Base-by-base conservation (phyloP, 2,888 invertebrate species). In the Nomada hirtipes region DNA sequence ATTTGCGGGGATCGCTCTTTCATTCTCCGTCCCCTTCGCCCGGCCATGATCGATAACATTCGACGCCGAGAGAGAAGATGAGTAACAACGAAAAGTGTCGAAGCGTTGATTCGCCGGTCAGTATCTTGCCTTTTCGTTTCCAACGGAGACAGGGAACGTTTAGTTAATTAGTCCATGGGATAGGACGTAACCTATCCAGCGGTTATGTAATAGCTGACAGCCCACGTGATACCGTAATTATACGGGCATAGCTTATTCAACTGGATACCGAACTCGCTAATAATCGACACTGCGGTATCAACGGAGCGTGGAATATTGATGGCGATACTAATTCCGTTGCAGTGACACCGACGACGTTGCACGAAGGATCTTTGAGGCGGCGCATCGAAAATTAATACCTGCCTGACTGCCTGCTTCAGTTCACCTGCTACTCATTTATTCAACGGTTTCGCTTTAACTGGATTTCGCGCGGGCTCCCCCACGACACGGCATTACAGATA, bases 231-330 rank as follows among this genome's bases (percentile, higher is more conserved):
- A 86, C 82, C 80, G 84, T 87, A 89, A 90, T 91, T 88, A 84
- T 83, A 85, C 71, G 76, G 78, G 71, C 84, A 72, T 72, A 84
- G 87, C 86, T 88, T 90, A 91, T 90, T 89, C 89, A 86, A 90
- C 89, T 86, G 85, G 86, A 91, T 83, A 87, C 78, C 88, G 84
- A 89, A 89, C 86, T 90, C 88, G 88, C 85, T 90, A 89, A 90
- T 89, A 90, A 91, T 91, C 89, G 86, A 86, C 87, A 85, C 83
- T 84, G 86, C 83, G 82, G 85, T 79, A 87, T 89, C 90, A 90
- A 89, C 88, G 84, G 79, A 85, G 72, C 80, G 71, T 88, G 86
- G 85, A 89, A 86, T 88, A 90, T 89, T 85, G 87, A 89, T 88
- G 84, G 76, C 76, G 15, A 69, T 64, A 76, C 74, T 89, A 86